phyloP scores from a whole-genome alignment of 2,888 invertebrate species.

The Volucella zonaria region DNA sequence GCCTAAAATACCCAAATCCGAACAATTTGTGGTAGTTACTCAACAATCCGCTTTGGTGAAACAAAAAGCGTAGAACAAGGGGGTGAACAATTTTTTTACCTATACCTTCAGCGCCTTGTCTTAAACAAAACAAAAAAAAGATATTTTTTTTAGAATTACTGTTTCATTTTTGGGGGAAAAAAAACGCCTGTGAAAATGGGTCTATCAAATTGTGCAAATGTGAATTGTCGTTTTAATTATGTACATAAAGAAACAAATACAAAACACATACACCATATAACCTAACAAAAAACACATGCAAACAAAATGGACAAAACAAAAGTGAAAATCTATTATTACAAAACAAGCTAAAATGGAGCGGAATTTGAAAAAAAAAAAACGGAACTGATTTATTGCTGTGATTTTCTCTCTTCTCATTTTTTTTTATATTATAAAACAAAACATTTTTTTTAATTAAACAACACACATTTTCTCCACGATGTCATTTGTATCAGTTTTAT shows the following conservation, averaged over 20 bases:
- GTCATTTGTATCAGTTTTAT: conserved; percentile 62
- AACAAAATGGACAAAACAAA: conserved; percentile 50
- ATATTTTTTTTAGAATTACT: conserved; percentile 59
- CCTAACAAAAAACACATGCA: conserved; percentile 38
- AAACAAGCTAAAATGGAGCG: conserved; percentile 74
- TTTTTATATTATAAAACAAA: conserved; percentile 60
- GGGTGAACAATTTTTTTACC: background rate
- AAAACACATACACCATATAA: conserved; percentile 42
- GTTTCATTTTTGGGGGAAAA: conserved; percentile 62
- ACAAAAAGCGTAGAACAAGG: conserved; percentile 38
- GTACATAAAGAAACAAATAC: conserved; percentile 40
- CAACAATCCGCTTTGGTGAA: conserved; percentile 33
- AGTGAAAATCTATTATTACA: conserved; percentile 67
- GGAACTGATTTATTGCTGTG: conserved; percentile 82
- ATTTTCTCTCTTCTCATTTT: conserved; percentile 78
- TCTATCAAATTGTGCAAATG: conserved; percentile 52
- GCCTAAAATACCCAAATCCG: conserved; percentile 57
- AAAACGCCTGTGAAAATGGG: conserved; percentile 25
- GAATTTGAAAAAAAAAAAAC: conserved; percentile 76
- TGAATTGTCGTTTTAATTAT: conserved; percentile 36
- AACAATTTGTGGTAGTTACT: conserved; percentile 59
- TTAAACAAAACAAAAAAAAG: conserved; percentile 24
- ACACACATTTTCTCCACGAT: conserved; percentile 58
- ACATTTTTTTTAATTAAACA: conserved; percentile 41
- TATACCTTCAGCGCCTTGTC: conserved; percentile 31